Evolutionary conservation across 2,113 vertebrate species (phyloP), one percentile per base, ranked within the genome.

Genomic region (Gymnocephalus cernua): DNA sequence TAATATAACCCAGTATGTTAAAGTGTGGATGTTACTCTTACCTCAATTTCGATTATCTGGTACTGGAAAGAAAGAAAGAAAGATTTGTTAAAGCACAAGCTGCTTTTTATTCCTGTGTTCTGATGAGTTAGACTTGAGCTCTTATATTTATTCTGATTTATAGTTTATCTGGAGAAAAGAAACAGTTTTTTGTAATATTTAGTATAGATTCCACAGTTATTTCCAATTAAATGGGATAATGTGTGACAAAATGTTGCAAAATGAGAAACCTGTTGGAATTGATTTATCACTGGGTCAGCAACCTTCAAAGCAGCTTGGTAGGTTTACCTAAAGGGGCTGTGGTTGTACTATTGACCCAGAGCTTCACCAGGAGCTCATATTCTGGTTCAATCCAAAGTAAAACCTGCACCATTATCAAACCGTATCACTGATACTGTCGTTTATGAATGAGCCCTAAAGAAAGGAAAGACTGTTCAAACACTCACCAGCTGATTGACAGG

Each of bases 21-120:
- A 47, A 25, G 4, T 7, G 8, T 56, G 6, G 3, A 53, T 35
- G 0, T 51, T 16, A 35, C 2, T 16, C 91, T 92, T 92, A 94
- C 93, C 93, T 90, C 38, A 47, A 94, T 61, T 74, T 76, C 65
- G 14, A 93, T 88, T 19, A 47, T 23, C 4, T 84, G 65, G 44
- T 92, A 94, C 93, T 94, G 89, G 29, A 80, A 86, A 44, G 38
- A 45, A n/a, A 70, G 1, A 19, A 56, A 72, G 5, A 56, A 51
- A 80, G 6, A 16, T 18, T 59, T 54, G 9, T 74, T 69, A 54
- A 62, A 57, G 23, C 10, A 4, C 1, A 23, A 32, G 18, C 38
- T 48, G 6, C 4, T 51, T 64, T 6, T 6, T 23, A 14, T 25
- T 44, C 7, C 2, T 53, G 14, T 19, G 2, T 32, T 19, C 18